These are phyloP conservation scores for Cliona cf. orientalis DNA, from an alignment of 37 sponge, comb jelly and placozoan genomes.

Conservation along the genomic window DNA sequence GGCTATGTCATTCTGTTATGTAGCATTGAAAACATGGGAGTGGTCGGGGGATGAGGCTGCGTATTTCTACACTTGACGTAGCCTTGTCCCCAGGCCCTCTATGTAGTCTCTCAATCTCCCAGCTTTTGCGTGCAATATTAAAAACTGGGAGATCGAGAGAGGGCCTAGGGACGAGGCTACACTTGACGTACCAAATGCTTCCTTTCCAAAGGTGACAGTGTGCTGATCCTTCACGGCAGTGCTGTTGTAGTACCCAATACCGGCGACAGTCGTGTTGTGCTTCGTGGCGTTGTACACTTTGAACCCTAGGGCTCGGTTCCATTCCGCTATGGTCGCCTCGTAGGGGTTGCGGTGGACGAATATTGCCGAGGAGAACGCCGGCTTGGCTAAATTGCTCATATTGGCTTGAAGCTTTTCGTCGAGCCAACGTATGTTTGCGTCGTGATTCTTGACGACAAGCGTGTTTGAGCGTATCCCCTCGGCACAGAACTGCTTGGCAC, in stretches of 20 bases:
- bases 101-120: no score
- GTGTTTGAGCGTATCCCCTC: conserved; percentile 26
- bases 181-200: conserved; percentile 32
- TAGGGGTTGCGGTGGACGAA: conserved; percentile 41
- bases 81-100: no score
- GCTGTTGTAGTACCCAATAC: not conserved
- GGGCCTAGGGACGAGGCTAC: no score
- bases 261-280: not conserved
- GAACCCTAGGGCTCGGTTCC: conserved; percentile 7
- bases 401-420: not conserved
- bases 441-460: conserved; percentile 54
- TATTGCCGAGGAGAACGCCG: conserved; percentile 21
- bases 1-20: no score
- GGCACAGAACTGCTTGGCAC: conserved; percentile 15
- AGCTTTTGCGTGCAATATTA: no score
- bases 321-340: conserved; percentile 24
- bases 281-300: not conserved
- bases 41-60: no score
- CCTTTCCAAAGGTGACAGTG: conserved; percentile 18
- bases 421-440: conserved; percentile 12
- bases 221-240: not conserved
- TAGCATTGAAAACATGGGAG: no score
- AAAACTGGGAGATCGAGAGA: no score
- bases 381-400: not conserved
- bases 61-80: no score